Evolutionary conservation across 2,113 vertebrate genomes (phyloP).

Genomic region (Equus przewalskii): DNA sequence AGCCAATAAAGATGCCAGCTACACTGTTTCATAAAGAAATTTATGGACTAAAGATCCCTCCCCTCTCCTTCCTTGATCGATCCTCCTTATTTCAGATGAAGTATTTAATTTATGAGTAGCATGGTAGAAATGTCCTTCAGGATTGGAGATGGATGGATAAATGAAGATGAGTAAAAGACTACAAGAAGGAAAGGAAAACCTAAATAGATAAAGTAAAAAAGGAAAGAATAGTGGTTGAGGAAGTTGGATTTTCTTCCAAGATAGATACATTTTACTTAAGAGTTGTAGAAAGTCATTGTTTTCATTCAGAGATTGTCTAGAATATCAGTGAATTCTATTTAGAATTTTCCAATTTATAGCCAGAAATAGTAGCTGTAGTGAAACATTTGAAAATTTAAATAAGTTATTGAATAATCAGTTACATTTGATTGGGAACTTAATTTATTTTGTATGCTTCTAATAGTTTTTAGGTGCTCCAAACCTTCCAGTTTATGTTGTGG

Average conservation of each 20-base stretch:
- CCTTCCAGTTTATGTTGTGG: slow-evolving; percentile 87
- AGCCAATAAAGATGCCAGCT: background rate
- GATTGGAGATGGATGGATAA: background rate
- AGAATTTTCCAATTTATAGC: background rate
- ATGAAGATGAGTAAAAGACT: background rate
- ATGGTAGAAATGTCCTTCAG: slow-evolving; percentile 2
- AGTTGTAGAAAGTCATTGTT: slow-evolving; percentile 2
- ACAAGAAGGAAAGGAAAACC: slow-evolving; percentile 30
- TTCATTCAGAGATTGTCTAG: slow-evolving; percentile 7
- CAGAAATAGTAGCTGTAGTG: background rate
- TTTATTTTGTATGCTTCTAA: slow-evolving; percentile 58
- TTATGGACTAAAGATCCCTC: background rate
- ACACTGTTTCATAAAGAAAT: background rate
- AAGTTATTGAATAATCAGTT: background rate
- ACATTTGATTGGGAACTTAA: background rate
- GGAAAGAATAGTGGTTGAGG: background rate
- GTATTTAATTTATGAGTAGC: slow-evolving; percentile 33
- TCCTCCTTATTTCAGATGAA: background rate
- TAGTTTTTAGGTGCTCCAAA: slow-evolving; percentile 91
- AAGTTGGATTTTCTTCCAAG: slow-evolving; percentile 19
- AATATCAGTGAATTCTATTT: slow-evolving; percentile 6
- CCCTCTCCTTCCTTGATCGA: background rate
- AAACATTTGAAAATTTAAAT: slow-evolving; percentile 45
- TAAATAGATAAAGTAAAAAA: background rate
- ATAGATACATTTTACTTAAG: slow-evolving; percentile 18